Percentiles rank a stretch among this genome's conserved stretches.
Evolutionary conservation across 2,797 vertebrate genomes (phyloP).

Genomic region (Chloroceryle inda): DNA sequence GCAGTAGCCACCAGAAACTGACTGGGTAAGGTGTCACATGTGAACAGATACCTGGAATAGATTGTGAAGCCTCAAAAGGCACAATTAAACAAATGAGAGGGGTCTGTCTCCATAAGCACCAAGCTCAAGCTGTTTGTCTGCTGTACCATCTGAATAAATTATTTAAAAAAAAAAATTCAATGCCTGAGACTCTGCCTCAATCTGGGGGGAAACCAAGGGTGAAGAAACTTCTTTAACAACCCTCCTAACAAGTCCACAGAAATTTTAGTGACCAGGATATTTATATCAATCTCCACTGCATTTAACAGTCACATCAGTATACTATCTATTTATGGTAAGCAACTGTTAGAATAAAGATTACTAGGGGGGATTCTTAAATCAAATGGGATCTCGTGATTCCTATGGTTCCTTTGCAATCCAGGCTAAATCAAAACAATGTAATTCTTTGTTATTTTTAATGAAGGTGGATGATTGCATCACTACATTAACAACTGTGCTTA

Average conservation of each 20-base stretch:
- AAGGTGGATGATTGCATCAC: constrained; percentile 14
- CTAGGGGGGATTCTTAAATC: constrained; percentile 3
- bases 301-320: neutral
- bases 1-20: neutral
- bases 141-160: too few relatives aligned
- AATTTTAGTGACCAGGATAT: neutral
- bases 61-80: neutral
- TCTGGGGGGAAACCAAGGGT: too few relatives aligned
- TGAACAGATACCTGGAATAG: neutral
- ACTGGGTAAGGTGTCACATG: neutral
- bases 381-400: neutral
- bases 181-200: too few relatives aligned
- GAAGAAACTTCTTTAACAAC: too few relatives aligned
- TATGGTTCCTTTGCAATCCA: constrained; percentile 7
- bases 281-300: neutral
- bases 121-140: neutral
- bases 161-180: too few relatives aligned
- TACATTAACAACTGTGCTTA: neutral
- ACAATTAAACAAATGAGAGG: neutral
- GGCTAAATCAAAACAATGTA: neutral
- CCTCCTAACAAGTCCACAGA: neutral
- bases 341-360: neutral
- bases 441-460: constrained; percentile 21
- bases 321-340: neutral
- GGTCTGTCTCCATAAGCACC: neutral